These are phyloP conservation scores for Pristionchus mayeri DNA, from an alignment of 2,888 invertebrate genomes.

Conservation along the genomic window DNA sequence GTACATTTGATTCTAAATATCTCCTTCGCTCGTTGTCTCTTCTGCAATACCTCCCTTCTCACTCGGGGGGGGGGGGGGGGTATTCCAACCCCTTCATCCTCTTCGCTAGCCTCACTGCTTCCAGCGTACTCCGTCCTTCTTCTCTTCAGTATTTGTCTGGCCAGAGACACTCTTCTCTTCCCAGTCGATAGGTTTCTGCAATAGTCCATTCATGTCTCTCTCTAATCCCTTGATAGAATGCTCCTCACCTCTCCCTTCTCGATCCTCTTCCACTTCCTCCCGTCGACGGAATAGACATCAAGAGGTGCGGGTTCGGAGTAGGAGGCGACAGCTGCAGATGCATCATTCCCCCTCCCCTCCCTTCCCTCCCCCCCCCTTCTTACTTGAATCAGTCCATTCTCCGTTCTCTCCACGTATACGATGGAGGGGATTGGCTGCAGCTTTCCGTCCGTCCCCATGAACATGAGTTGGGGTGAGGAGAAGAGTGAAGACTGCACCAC, in stretches of 20 bases:
- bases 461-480: not conserved
- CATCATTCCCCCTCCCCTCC: not conserved
- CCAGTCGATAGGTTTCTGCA: not conserved
- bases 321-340: not conserved
- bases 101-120: not conserved
- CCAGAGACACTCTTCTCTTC: not conserved
- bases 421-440: not conserved
- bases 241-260: not conserved
- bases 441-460: not conserved
- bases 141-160: not conserved
- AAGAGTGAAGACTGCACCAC: not conserved
- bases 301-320: not conserved
- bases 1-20: no score
- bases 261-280: not conserved
- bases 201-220: not conserved
- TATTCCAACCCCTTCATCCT: no score
- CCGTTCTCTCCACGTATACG: not conserved
- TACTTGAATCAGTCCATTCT: not conserved
- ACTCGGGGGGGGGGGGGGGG: no score
- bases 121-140: not conserved
- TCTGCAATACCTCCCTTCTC: no score
- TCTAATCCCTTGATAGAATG: not conserved
- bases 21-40: no score
- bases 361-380: not conserved
- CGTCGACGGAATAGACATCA: not conserved